Evolutionary conservation across 2,797 vertebrate species (phyloP), one percentile per base, ranked within the genome.

Genomic region (Neosilurus hyrtlii): DNA sequence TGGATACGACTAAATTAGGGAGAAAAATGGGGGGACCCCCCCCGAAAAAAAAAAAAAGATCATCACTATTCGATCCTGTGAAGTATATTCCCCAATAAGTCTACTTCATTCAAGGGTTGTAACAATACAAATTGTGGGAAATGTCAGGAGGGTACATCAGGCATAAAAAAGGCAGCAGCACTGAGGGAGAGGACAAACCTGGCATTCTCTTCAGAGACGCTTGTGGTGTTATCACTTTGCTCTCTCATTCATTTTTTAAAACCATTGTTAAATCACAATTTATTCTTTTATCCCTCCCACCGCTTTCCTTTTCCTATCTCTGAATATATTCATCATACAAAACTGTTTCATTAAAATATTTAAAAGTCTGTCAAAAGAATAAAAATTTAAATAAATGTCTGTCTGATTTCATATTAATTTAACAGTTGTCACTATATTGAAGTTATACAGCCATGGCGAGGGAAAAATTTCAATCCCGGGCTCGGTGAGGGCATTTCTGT

Each of bases 301-400:
- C 24, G 26, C 14, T 72, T 7, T 26, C 51, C n/a, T 52, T 72
- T 14, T 24, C 14, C 1, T 3, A 3, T 26, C 0, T 3, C 26
- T n/a, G 43, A 51, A 71, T 73, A 26, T 73, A 73, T 74, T 35
- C 9, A 74, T 57, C 52, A 74, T 12, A 20, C 37, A 57, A 59
- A 73, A 37, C 63, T 66, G 65, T 35, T 66, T 18, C 2, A 66
- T 66, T 66, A 18, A 18, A 35, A 66, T 35, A 16, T 14, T 63
- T 12, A 26, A 26, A 14, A 11, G n/a, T 26, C 8, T 61, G 8
- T 59, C 59, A 63, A 63, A 63, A 63, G n/a, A 63, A 12, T 63
- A 24, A 2, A 62, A 67, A 67, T 20, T 35, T 15, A 67, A 37
- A 67, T 16, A 2, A 15, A 4, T n/a, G n/a, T n/a, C n/a, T 15